Evolutionary conservation across 2,113 vertebrate species (phyloP).

Genomic region (Melierax canorus): DNA sequence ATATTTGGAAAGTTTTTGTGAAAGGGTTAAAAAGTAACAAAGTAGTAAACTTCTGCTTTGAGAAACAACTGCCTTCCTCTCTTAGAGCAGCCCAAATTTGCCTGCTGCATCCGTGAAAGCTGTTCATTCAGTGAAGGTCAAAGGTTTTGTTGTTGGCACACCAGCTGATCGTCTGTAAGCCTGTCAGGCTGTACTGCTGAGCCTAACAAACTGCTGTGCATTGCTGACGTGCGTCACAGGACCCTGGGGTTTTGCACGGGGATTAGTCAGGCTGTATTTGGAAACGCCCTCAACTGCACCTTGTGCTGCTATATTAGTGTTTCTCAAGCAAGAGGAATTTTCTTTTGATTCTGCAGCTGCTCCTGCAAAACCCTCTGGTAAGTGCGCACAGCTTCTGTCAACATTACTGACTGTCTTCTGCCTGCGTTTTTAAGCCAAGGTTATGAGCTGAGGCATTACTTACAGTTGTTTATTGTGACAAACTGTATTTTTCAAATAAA

Average conservation of each 20-base stretch:
- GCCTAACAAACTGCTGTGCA: slow-evolving; percentile 36
- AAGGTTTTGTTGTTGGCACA: slow-evolving; percentile 2
- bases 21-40: not conserved
- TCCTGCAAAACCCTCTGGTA: slow-evolving; percentile 69
- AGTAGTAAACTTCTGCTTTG: not conserved
- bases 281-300: slow-evolving; percentile 72
- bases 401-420: not conserved
- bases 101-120: not conserved
- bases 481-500: not conserved
- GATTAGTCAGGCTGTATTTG: slow-evolving; percentile 73
- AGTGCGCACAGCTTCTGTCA: slow-evolving; percentile 48
- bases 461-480: not conserved
- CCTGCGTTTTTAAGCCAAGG: not conserved
- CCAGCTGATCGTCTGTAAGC: slow-evolving; percentile 28
- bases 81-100: not conserved
- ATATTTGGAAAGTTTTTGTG: not conserved
- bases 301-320: slow-evolving; percentile 83
- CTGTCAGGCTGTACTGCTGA: slow-evolving; percentile 11
- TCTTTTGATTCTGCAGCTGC: slow-evolving; percentile 75
- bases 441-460: not conserved
- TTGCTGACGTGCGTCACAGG: slow-evolving; percentile 57
- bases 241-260: slow-evolving; percentile 58
- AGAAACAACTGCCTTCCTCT: not conserved
- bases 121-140: not conserved
- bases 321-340: slow-evolving; percentile 79